Evolutionary conservation across 2,113 vertebrate species (phyloP), one percentile per base, ranked within the genome.

Genomic region (Pyrgilauda ruficollis): DNA sequence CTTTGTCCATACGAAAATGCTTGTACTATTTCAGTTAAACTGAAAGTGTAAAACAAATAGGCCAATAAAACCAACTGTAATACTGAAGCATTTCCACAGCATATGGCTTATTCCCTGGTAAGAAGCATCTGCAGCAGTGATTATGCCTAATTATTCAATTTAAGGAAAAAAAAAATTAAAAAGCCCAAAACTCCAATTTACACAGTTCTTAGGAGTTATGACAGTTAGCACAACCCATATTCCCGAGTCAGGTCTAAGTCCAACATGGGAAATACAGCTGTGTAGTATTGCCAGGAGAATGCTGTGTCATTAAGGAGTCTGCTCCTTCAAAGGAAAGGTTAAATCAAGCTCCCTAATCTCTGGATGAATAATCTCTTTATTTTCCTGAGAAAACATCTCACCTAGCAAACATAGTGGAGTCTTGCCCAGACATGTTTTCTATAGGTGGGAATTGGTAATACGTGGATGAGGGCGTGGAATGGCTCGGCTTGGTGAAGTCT

Each of bases 321-420:
- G 47, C 37, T 91, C 79, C 85, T 84, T 95, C 87, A 85, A 69
- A 67, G 56, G 50, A 82, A 66, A 91, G 63, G 73, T 85, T 96
- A 94, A 95, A 73, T 62, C 84, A 62, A 91, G 19, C 78, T 70
- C 58, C 63, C 47, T 90, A 90, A 94, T 94, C 90, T 96, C 78
- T 77, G 52, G 43, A 59, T 94, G 92, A 94, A 95, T 91, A 93
- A 96, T 88, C 78, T 91, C 75, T 87, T 94, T 93, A 90, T 94
- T 90, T 91, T 85, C 84, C 75, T 91, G 84, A 92, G 87, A 93
- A 96, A 96, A 90, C 50, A 63, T 62, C 90, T 96, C 75, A 80
- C 84, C 0, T 5, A 87, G 79, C 50, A 83, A 93, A 83, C 9
- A 66, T 17, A 88, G 52, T 17, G 3, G 13, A 84, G 67, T 70